Evolutionary conservation across 2,113 vertebrate species (phyloP).

Genomic region (Polypterus senegalus): DNA sequence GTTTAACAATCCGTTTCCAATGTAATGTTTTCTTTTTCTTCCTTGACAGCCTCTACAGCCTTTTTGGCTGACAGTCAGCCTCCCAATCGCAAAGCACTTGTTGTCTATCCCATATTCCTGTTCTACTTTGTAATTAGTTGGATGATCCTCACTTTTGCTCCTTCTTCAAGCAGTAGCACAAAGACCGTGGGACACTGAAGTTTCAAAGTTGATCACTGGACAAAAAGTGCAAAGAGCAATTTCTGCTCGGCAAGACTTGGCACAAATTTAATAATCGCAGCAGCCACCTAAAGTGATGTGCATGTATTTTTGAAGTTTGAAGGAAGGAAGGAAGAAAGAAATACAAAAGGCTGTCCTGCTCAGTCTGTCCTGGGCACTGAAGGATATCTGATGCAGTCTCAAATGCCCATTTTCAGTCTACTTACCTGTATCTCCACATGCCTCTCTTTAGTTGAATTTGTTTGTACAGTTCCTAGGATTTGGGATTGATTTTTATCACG

Average conservation of each 20-base stretch:
- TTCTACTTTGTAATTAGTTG: slow-evolving; percentile 97
- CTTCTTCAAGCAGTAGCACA: slow-evolving; percentile 19
- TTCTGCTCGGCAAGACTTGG: background rate
- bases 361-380: too few species aligned
- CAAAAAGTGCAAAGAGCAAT: background rate
- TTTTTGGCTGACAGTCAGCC: slow-evolving; percentile 90
- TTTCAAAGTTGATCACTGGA: background rate
- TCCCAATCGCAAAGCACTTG: slow-evolving; percentile 77
- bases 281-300: background rate
- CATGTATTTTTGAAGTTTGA: background rate
- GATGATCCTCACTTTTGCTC: slow-evolving; percentile 84
- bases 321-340: background rate
- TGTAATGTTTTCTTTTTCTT: too few species aligned
- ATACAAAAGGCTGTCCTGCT: too few species aligned
- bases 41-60: slow-evolving; percentile 71
- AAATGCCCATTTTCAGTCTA: too few species aligned
- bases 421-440: too few species aligned
- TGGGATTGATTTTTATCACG: too few species aligned
- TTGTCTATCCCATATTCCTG: slow-evolving; percentile 89
- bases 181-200: background rate
- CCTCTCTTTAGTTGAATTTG: too few species aligned
- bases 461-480: too few species aligned
- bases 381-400: too few species aligned
- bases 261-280: background rate
- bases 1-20: too few species aligned